Conservation (phyloP, 2,888 invertebrate species). For the Clostera curtula region DNA sequence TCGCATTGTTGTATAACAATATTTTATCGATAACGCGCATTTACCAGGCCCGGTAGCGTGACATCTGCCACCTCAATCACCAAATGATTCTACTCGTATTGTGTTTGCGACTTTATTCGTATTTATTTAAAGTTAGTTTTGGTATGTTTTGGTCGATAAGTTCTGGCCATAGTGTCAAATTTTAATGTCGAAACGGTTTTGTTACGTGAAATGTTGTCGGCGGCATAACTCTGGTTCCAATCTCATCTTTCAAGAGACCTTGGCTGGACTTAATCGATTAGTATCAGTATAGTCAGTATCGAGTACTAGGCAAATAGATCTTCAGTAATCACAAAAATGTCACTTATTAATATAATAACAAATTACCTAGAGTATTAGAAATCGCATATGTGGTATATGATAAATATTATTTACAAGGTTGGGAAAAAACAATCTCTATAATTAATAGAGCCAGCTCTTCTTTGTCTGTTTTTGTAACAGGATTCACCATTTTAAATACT, state of each 20-base stretch:
- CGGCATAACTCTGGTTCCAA: slow-evolving; percentile 41
- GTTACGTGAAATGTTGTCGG: slow-evolving; percentile 49
- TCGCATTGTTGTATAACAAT: slow-evolving; percentile 54
- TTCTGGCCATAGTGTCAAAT: slow-evolving; percentile 54
- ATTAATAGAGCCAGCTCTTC: too few species aligned
- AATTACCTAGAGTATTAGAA: too few species aligned
- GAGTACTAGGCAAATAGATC: too few species aligned
- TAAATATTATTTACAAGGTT: too few species aligned
- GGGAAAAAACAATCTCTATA: too few species aligned
- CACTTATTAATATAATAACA: too few species aligned
- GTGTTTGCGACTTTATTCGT: slow-evolving; percentile 33
- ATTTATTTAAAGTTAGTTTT: slow-evolving; percentile 32
- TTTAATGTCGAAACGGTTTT: slow-evolving; percentile 57
- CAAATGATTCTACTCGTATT: slow-evolving; percentile 18
- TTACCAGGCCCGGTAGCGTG: slow-evolving; percentile 32
- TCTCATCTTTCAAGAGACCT: slow-evolving; percentile 56
- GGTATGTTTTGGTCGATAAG: slow-evolving; percentile 25
- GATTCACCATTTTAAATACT: too few species aligned
- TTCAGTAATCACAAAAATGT: too few species aligned
- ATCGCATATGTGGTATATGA: too few species aligned
- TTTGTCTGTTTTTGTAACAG: too few species aligned
- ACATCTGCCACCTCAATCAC: slow-evolving; percentile 43
- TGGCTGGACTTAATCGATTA: slow-evolving; percentile 34
- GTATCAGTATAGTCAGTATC: slow-evolving; percentile 10
- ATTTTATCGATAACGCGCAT: slow-evolving; percentile 39